Evolutionary conservation across 2,797 vertebrate genomes (phyloP).

Genomic region (Esox masquinongy): DNA sequence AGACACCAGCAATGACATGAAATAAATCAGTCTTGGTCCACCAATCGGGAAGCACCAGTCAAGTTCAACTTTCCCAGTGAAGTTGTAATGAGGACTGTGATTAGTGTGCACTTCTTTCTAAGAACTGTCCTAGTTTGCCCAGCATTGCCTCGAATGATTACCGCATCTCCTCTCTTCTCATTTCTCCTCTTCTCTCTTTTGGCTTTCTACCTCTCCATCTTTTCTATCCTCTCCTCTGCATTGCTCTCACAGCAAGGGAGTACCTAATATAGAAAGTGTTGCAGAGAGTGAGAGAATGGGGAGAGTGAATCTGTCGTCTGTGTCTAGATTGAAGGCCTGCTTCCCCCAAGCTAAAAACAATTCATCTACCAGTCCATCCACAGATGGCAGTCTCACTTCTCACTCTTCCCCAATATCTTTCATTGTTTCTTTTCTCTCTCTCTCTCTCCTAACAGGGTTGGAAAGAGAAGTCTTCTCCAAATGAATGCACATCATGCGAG

Average conservation of each 20-base stretch:
- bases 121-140: slow-evolving; percentile 26
- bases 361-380: background rate
- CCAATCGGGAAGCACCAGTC: slow-evolving; percentile 10
- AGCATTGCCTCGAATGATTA: slow-evolving; percentile 34
- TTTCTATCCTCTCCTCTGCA: background rate
- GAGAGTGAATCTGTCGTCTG: background rate
- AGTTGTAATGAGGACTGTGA: slow-evolving; percentile 56
- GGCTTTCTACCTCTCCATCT: background rate
- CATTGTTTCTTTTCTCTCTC: slow-evolving; percentile 4
- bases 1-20: background rate
- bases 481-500: slow-evolving; percentile 49
- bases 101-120: slow-evolving; percentile 40
- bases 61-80: slow-evolving; percentile 61
- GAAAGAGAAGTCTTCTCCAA: slow-evolving; percentile 13
- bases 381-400: background rate
- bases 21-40: background rate
- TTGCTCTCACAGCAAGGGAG: background rate
- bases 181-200: background rate
- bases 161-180: background rate
- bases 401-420: background rate
- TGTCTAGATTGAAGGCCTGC: background rate
- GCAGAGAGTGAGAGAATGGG: slow-evolving; percentile 4
- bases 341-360: slow-evolving; percentile 10
- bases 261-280: slow-evolving; percentile 23
- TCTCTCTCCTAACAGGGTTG: slow-evolving; percentile 1